phyloP scores from a whole-genome alignment of 2,888 invertebrate species.

The Drosophila barbarae region DNA sequence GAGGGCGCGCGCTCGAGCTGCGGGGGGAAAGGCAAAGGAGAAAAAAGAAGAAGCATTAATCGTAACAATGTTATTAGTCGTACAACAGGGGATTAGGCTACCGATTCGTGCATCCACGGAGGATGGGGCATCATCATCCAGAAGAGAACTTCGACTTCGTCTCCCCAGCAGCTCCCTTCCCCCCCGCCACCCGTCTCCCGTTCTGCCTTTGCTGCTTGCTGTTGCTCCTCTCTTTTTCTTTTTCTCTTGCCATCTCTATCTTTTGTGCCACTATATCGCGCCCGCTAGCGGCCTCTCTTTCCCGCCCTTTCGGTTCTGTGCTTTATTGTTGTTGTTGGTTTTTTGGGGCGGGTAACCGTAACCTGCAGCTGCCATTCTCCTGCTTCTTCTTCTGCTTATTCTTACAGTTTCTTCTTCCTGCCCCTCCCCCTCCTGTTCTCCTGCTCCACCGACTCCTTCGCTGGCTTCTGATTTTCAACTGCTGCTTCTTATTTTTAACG shows the following conservation, averaged over 20 bases:
- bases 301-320: neutral
- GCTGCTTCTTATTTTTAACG: conserved; percentile 3
- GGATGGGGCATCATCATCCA: conserved; percentile 22
- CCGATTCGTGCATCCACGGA: conserved; percentile 69
- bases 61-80: conserved; percentile 80
- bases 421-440: neutral
- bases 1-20: too few species aligned
- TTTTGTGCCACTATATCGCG: neutral
- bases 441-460: conserved; percentile 2
- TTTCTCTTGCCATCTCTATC: neutral
- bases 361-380: conserved; percentile 40
- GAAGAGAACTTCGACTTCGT: conserved; percentile 60
- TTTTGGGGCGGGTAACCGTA: conserved; percentile 34
- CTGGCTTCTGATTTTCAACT: conserved; percentile 19
- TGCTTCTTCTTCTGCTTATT: neutral
- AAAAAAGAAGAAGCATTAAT: conserved; percentile 76
- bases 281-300: neutral
- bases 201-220: neutral
- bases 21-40: conserved; percentile 36
- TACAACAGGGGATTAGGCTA: conserved; percentile 80
- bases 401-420: neutral
- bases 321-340: conserved; percentile 6
- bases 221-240: neutral
- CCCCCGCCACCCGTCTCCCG: neutral
- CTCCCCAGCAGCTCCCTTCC: neutral